These are phyloP conservation scores for Notocelia uddmanniana DNA, from an alignment of 2,888 invertebrate species.

Conservation along the genomic window DNA sequence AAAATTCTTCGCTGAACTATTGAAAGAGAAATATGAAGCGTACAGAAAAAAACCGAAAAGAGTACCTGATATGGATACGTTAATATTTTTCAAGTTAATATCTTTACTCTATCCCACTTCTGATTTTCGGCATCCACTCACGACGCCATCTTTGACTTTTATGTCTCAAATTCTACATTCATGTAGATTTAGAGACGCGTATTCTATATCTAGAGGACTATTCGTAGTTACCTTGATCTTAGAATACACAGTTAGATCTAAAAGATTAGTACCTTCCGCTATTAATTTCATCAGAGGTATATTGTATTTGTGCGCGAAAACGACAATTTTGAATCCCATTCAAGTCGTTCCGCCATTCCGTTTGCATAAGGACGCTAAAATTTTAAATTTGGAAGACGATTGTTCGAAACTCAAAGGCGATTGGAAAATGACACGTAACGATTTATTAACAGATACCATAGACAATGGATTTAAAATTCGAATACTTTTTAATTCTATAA, in stretches of 20 bases:
- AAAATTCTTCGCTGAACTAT: constrained; percentile 87
- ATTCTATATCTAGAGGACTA: constrained; percentile 91
- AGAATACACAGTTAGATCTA: constrained; percentile 93
- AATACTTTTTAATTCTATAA: constrained; percentile 82
- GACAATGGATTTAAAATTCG: constrained; percentile 88
- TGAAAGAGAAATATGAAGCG: constrained; percentile 90
- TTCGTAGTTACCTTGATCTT: constrained; percentile 90
- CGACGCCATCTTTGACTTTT: constrained; percentile 94
- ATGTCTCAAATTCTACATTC: constrained; percentile 92
- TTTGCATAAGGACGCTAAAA: constrained; percentile 80
- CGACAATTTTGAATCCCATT: constrained; percentile 84
- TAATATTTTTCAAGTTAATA: constrained; percentile 93
- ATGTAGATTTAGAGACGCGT: constrained; percentile 87
- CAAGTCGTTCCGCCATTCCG: constrained; percentile 90
- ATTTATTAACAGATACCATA: constrained; percentile 83
- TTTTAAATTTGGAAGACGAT: constrained; percentile 86
- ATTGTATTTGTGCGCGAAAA: constrained; percentile 89
- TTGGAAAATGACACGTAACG: constrained; percentile 82
- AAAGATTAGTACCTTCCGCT: constrained; percentile 92
- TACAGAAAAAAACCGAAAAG: constrained; percentile 86
- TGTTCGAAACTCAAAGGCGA: constrained; percentile 70
- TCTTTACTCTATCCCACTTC: constrained; percentile 94
- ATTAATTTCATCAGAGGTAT: constrained; percentile 92
- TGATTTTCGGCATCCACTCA: constrained; percentile 95
- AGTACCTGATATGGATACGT: constrained; percentile 88